phyloP scores from a whole-genome alignment of 1,140 invertebrate species.

The Brachionus sp. region DNA sequence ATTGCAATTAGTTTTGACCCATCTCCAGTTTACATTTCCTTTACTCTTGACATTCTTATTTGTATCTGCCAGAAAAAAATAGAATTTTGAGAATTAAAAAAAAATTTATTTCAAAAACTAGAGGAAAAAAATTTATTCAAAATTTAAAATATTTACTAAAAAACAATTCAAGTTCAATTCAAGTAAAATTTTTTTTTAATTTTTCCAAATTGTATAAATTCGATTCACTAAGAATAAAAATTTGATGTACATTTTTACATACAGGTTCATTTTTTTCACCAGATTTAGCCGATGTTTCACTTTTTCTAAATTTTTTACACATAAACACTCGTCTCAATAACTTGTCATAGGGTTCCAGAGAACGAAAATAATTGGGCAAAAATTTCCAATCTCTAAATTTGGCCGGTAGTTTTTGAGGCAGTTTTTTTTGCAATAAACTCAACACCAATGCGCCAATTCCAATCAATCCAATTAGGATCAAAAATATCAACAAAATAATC shows the following conservation, averaged over 20 bases:
- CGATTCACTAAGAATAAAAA: background rate
- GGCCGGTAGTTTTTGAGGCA: background rate
- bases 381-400: conserved; percentile 25
- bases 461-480: background rate
- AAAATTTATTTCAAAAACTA: no score
- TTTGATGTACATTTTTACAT: background rate
- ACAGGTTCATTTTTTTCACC: background rate
- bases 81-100: no score
- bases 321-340: background rate
- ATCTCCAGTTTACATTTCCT: no score
- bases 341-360: conserved; percentile 41
- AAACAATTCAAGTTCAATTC: background rate
- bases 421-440: background rate
- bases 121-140: background rate
- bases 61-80: no score
- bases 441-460: background rate
- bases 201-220: conserved; percentile 24
- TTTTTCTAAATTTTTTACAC: background rate
- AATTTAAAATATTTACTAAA: background rate
- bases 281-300: background rate
- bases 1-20: no score
- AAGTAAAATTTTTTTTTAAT: background rate
- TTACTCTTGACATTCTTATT: no score
- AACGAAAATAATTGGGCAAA: conserved; percentile 9
- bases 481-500: background rate